These are phyloP conservation scores for Metacarcinus magister DNA, from an alignment of 2,888 invertebrate species.

Conservation along the genomic window DNA sequence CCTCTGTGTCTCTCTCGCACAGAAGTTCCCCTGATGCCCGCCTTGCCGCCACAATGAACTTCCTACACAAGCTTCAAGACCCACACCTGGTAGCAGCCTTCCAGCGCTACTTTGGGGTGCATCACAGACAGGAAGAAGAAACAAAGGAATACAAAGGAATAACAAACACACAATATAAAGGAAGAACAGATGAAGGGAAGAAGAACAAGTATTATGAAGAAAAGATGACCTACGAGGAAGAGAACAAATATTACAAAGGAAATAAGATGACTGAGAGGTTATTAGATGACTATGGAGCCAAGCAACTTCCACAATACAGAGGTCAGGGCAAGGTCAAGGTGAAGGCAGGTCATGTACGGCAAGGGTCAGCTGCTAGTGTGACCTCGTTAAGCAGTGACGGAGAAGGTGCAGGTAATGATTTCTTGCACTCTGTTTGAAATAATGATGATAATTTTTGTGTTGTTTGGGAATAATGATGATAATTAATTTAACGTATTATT, in stretches of 20 bases:
- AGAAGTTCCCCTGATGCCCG: not conserved
- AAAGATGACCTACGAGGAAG: no score
- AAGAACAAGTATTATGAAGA: no score
- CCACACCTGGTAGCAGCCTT: conserved; percentile 63
- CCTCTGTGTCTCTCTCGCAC: no score
- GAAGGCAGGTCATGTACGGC: conserved; percentile 66
- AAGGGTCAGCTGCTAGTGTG: conserved; percentile 65
- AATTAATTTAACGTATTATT: not conserved
- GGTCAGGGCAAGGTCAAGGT: not conserved
- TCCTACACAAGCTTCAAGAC: conserved; percentile 64
- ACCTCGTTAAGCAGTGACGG: conserved; percentile 52
- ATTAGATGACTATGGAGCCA: no score
- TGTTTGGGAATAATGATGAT: not conserved
- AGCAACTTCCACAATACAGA: no score
- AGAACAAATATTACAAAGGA: no score
- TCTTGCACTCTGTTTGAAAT: not conserved
- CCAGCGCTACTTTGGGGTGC: conserved; percentile 66
- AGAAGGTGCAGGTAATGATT: not conserved
- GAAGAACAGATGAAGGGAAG: no score
- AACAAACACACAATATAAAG: no score
- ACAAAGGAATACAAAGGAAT: not conserved
- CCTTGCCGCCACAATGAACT: conserved; percentile 27
- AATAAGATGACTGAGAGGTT: no score
- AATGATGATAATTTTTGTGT: no score
- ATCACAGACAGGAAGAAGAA: not conserved